Evolutionary conservation across 2,113 vertebrate genomes (phyloP), one percentile per base, ranked within the genome.

Genomic region (Sardina pilchardus): DNA sequence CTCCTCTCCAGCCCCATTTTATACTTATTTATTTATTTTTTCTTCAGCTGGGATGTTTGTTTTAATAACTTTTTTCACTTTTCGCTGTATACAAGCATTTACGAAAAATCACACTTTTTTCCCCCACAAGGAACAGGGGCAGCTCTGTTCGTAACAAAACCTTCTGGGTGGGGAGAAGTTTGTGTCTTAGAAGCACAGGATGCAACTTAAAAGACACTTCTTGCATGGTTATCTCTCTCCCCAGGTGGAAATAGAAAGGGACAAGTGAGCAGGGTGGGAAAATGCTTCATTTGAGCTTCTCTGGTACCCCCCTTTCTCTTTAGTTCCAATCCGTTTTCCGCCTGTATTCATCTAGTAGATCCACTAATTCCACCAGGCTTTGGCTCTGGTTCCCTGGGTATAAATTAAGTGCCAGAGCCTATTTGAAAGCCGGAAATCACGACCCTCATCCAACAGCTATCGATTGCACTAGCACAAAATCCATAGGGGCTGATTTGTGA

Each of bases 401-500:
- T 95, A 93, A 96, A 96, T 95, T 94, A 94, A 90, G 91, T 88
- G 88, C 48, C 86, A 87, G 90, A 95, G 94, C 96, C 95, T 94
- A 95, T 96, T 94, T 95, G 93, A 93, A 92, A 92, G 91, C 93
- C 92, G 86, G 93, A 94, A 97, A 96, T 93, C 94, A 91, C 93
- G 94, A 96, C 95, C 94, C 93, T 94, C 94, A 90, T 95, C 95
- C 94, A 93, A 92, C 91, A 91, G 92, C 93, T 95, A 96, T 94
- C 93, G 95, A 95, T 94, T 89, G 89, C 81, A 86, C 89, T 87
- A 96, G 90, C 94, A 94, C 92, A 94, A 96, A 96, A 97, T 97
- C 96, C 93, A 96, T 96, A 94, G 87, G n/a, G 85, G 93, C 93
- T 97, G 96, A 97, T 97, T 97, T 96, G 95, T 96, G 94, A 94